phyloP scores from a whole-genome alignment of 2,888 invertebrate genomes.

The Thereva unica region DNA sequence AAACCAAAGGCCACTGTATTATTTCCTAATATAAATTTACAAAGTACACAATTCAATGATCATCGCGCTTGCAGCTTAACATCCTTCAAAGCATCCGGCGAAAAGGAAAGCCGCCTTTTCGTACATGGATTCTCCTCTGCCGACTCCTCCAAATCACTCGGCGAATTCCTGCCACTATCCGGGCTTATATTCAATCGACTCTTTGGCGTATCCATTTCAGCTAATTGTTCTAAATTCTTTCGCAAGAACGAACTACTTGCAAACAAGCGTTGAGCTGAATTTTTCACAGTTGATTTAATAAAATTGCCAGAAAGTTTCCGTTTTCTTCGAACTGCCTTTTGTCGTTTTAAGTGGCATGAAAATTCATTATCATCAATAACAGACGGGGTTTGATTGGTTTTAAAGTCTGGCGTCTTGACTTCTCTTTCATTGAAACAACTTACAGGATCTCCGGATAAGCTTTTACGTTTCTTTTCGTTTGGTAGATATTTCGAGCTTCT shows the following conservation, averaged over 20 bases:
- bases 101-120: conserved; percentile 36
- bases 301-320: conserved; percentile 46
- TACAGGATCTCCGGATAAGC: conserved; percentile 18
- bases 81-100: not conserved
- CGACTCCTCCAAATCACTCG: conserved; percentile 48
- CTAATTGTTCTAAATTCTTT: conserved; percentile 42
- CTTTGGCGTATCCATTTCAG: conserved; percentile 42
- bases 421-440: conserved; percentile 21
- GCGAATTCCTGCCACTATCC: conserved; percentile 56
- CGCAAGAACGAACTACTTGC: conserved; percentile 38
- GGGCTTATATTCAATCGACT: conserved; percentile 49
- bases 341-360: conserved; percentile 49
- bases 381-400: not conserved
- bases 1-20: conserved; percentile 10
- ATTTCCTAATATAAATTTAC: not conserved
- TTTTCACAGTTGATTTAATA: conserved; percentile 46
- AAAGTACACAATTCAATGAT: not conserved
- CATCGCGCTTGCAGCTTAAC: too few species aligned
- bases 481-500: conserved; percentile 44
- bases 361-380: conserved; percentile 18
- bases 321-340: conserved; percentile 54
- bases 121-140: conserved; percentile 20
- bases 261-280: conserved; percentile 51
- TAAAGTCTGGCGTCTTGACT: conserved; percentile 26
- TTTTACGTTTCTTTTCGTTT: conserved; percentile 35